Percentiles rank a stretch among this genome's conserved stretches.
phyloP scores from a whole-genome alignment of 2,797 vertebrate genomes.

The Sebastes jordani region DNA sequence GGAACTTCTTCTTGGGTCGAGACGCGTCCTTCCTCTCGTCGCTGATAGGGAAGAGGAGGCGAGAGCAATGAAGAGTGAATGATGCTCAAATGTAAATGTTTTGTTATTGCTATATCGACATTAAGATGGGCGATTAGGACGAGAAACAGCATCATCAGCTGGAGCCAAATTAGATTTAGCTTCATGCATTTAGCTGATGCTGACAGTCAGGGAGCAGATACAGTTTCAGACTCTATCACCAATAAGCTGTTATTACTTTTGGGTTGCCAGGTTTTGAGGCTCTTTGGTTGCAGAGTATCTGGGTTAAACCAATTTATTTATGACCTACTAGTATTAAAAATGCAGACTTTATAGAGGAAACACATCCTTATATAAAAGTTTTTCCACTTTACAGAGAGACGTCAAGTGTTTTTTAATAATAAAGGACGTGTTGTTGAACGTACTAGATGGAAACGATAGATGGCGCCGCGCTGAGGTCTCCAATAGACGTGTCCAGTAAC shows the following conservation, averaged over 20 bases:
- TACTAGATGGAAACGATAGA: conserved; percentile 87
- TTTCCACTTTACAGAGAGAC: not conserved
- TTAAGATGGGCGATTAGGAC: not conserved
- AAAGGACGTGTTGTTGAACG: conserved; percentile 22
- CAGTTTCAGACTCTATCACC: not conserved
- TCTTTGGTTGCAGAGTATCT: too few species aligned
- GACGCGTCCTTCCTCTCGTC: conserved; percentile 73
- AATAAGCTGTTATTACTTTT: not conserved
- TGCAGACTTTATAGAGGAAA: not conserved
- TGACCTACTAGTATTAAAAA: not conserved
- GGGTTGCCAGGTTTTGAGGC: not conserved
- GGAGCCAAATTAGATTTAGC: conserved; percentile 35
- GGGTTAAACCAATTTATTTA: not conserved
- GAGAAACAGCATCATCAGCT: conserved; percentile 21
- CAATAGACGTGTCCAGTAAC: conserved; percentile 86
- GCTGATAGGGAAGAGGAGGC: conserved; percentile 53
- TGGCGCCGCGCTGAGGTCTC: conserved; percentile 88
- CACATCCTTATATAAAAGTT: not conserved
- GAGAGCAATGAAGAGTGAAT: not conserved
- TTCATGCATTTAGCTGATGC: conserved; percentile 21
- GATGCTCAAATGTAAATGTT: conserved; percentile 18
- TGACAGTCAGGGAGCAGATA: not conserved
- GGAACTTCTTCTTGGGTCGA: conserved; percentile 83
- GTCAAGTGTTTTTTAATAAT: not conserved
- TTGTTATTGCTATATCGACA: not conserved